A percentile compares a stretch with the other conserved stretches of the same genome.
Conservation (phyloP, 1,140 invertebrate genomes). For the Nephotettix cincticeps region DNA sequence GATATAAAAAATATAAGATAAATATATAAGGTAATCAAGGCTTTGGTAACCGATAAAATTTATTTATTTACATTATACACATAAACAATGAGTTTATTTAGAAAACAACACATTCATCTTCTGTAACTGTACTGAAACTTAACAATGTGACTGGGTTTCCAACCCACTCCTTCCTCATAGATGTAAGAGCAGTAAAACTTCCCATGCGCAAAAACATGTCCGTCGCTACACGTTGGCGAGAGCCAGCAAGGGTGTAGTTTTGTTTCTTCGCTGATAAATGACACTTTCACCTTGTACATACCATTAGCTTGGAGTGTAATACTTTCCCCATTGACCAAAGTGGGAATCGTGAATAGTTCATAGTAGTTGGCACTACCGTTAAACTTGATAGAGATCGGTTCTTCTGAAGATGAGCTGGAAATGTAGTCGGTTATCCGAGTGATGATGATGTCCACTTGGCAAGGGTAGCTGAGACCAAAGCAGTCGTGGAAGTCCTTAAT, state of each 20-base stretch:
- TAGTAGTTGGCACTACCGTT: constrained; percentile 11
- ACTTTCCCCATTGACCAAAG: neutral
- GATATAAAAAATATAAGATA: too few relatives aligned
- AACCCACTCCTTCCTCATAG: constrained; percentile 6
- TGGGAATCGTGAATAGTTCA: constrained; percentile 8
- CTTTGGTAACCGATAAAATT: too few relatives aligned
- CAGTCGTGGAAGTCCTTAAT: neutral
- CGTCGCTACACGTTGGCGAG: neutral
- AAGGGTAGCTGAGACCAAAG: neutral
- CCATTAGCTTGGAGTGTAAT: constrained; percentile 5
- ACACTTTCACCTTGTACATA: neutral
- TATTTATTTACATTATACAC: too few relatives aligned
- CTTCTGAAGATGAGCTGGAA: neutral
- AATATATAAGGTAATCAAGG: too few relatives aligned
- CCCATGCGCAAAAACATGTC: neutral
- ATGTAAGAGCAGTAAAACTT: constrained; percentile 16
- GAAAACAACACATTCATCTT: too few relatives aligned
- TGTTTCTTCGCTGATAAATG: neutral
- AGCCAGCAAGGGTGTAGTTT: neutral
- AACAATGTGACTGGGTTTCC: constrained; percentile 4
- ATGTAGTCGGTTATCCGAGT: constrained; percentile 4
- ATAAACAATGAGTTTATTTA: too few relatives aligned
- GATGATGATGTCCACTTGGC: neutral
- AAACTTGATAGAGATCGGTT: neutral
- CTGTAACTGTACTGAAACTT: constrained; percentile 17